These are phyloP conservation scores for Smithornis capensis DNA, from an alignment of 2,113 vertebrate species.

Conservation along the genomic window DNA sequence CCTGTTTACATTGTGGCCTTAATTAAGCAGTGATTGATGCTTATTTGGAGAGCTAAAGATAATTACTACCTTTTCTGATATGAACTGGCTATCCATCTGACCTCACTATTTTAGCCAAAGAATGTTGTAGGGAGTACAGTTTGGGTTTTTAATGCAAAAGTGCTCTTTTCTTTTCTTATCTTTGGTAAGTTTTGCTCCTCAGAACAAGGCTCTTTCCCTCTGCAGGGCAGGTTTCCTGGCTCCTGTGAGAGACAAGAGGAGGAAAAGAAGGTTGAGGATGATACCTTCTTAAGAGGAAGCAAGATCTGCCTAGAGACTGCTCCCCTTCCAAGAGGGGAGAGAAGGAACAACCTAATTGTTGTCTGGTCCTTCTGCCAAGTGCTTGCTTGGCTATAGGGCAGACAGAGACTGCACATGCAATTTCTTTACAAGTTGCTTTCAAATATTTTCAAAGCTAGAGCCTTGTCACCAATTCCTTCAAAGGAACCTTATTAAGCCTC, in stretches of 20 bases:
- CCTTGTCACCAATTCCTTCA: background rate
- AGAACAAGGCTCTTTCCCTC: background rate
- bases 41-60: constrained; percentile 36
- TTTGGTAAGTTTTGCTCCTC: background rate
- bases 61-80: background rate
- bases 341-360: background rate
- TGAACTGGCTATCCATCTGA: background rate
- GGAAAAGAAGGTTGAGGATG: background rate
- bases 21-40: constrained; percentile 43
- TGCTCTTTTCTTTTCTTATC: background rate
- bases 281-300: background rate
- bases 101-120: background rate
- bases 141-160: background rate
- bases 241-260: background rate
- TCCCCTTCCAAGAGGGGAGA: background rate
- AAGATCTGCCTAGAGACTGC: background rate
- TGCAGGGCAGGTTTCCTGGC: background rate
- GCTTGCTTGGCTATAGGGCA: background rate
- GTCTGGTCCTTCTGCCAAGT: background rate
- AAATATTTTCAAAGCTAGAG: background rate
- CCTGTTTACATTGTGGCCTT: constrained; percentile 8
- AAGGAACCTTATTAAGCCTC: background rate
- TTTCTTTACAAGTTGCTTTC: background rate
- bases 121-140: background rate
- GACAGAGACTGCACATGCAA: background rate